phyloP scores from a whole-genome alignment of 2,113 vertebrate genomes.

The Pampusana beccarii region DNA sequence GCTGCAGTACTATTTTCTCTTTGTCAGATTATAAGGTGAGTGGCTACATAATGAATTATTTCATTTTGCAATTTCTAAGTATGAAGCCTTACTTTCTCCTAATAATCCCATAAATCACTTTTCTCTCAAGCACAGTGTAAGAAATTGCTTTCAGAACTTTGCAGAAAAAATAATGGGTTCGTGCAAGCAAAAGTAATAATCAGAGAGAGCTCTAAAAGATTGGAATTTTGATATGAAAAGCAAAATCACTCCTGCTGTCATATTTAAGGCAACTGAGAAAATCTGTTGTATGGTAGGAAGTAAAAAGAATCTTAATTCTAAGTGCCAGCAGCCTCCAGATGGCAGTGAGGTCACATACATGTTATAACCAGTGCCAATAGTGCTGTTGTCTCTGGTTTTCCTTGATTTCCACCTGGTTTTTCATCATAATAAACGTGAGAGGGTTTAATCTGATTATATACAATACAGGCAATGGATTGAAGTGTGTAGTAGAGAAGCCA shows the following conservation, averaged over 20 bases:
- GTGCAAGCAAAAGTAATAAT: neutral
- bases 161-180: neutral
- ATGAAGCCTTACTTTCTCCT: neutral
- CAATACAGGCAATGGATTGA: neutral
- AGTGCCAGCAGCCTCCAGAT: neutral
- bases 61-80: neutral
- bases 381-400: neutral
- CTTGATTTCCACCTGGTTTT: neutral
- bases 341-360: fast-evolving
- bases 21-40: neutral
- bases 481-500: neutral
- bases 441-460: neutral
- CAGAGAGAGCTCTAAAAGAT: neutral
- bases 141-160: neutral
- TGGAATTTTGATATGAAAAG: neutral
- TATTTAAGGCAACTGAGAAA: neutral
- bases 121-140: neutral
- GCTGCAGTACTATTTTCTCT: neutral
- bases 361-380: fast-evolving
- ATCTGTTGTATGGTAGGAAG: neutral
- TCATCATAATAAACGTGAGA: neutral
- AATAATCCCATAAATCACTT: neutral
- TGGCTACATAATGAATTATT: neutral
- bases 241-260: neutral
- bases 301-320: neutral